A percentile compares a stretch with the other conserved stretches of the same genome.
Conservation (phyloP, 2,888 invertebrate genomes). For the Hirtodrosophila alboralis region DNA sequence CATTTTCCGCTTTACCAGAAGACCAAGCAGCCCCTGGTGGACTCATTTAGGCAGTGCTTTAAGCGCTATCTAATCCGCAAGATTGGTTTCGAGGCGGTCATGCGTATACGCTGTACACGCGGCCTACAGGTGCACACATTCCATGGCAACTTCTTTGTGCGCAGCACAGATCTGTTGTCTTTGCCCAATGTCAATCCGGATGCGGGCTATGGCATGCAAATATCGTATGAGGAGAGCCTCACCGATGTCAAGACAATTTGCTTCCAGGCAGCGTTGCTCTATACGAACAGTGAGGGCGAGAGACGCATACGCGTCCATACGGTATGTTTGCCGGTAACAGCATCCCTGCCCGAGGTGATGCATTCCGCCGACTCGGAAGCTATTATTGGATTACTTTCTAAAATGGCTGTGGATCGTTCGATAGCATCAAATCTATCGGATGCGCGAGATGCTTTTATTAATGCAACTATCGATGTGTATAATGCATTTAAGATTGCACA, state of each 20-base stretch:
- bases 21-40: slow-evolving; percentile 88
- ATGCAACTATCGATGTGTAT: slow-evolving; percentile 95
- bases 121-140: slow-evolving; percentile 98
- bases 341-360: slow-evolving; percentile 93
- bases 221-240: slow-evolving; percentile 94
- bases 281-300: slow-evolving; percentile 98
- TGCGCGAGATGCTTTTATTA: slow-evolving; percentile 97
- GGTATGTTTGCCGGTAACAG: slow-evolving; percentile 95
- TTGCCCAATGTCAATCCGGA: slow-evolving; percentile 99
- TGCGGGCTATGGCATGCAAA: slow-evolving; percentile 98
- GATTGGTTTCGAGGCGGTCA: slow-evolving; percentile 99
- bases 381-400: slow-evolving; percentile 94
- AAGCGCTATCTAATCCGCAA: slow-evolving; percentile 96
- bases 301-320: slow-evolving; percentile 99
- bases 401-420: slow-evolving; percentile 99
- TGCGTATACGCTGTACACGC: slow-evolving; percentile 97
- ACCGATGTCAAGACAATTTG: slow-evolving; percentile 94
- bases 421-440: slow-evolving; percentile 93
- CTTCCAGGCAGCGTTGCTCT: slow-evolving; percentile 98
- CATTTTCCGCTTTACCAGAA: slow-evolving; percentile 95
- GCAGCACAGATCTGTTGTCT: slow-evolving; percentile 97
- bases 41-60: slow-evolving; percentile 90
- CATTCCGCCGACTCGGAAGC: slow-evolving; percentile 96
- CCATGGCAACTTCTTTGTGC: slow-evolving; percentile 99
- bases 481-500: slow-evolving; percentile 89